A percentile compares a stretch with the other conserved stretches of the same genome.
Conservation (phyloP, 1,140 invertebrate genomes). For the Tyrophagus putrescentiae region DNA sequence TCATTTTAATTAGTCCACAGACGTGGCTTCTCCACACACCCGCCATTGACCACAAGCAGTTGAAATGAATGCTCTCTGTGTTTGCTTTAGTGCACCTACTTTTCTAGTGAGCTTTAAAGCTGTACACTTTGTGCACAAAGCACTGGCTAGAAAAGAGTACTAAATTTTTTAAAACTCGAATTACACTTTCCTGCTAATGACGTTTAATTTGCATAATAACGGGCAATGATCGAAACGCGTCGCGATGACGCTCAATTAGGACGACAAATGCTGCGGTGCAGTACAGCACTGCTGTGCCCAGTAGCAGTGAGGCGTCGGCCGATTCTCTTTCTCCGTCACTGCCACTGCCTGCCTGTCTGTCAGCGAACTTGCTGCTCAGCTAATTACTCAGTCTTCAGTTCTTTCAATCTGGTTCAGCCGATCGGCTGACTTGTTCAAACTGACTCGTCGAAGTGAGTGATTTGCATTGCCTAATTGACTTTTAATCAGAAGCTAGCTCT, state of each 20-base stretch:
- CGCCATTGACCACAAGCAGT: no score
- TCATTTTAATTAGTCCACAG: slow-evolving; percentile 7
- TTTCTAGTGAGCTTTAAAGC: no score
- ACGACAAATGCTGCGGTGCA: no score
- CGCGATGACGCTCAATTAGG: no score
- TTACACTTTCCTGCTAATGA: slow-evolving; percentile 11
- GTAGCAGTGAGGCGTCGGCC: neutral
- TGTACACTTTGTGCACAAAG: no score
- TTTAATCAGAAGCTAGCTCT: neutral
- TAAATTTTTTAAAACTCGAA: no score
- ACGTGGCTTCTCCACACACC: no score
- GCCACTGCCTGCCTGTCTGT: neutral
- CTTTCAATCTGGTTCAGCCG: slow-evolving; percentile 5
- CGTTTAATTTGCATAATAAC: slow-evolving; percentile 9
- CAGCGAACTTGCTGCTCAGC: neutral
- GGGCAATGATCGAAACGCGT: no score
- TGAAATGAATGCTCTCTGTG: no score
- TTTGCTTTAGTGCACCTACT: neutral
- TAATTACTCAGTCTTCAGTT: neutral
- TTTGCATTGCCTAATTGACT: slow-evolving; percentile 13
- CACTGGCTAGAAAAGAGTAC: no score
- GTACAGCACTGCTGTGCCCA: no score
- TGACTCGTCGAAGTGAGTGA: neutral
- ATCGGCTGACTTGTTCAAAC: neutral
- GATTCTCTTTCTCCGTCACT: neutral